phyloP scores from a whole-genome alignment of 2,113 vertebrate species.

The Willisornis vidua region DNA sequence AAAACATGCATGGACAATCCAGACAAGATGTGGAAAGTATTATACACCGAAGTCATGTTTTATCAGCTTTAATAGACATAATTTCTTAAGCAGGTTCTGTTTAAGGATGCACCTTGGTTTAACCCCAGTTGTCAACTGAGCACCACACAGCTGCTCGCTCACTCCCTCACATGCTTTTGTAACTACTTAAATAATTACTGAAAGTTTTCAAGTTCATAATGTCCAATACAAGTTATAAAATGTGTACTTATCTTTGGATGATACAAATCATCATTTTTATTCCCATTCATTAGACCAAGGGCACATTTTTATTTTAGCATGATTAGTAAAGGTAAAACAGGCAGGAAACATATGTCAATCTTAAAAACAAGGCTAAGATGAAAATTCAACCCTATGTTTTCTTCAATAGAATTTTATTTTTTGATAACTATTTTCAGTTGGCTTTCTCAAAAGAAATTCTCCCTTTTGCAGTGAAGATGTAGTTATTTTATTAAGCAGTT shows the following conservation, averaged over 20 bases:
- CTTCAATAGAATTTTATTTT: not conserved
- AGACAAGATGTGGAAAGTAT: not conserved
- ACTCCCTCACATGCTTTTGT: fast-evolving
- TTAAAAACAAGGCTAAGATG: not conserved
- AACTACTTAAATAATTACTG: not conserved
- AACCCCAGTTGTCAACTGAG: not conserved
- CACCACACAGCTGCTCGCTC: not conserved
- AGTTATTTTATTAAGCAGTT: not conserved
- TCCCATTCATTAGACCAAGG: not conserved
- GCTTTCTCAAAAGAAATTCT: not conserved
- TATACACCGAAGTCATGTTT: fast-evolving
- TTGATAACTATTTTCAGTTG: not conserved
- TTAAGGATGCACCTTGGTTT: not conserved
- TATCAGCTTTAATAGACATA: not conserved
- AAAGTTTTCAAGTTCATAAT: not conserved
- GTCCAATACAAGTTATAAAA: not conserved
- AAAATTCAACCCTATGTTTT: not conserved
- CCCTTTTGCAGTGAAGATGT: not conserved
- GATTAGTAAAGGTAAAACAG: not conserved
- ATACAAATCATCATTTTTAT: not conserved
- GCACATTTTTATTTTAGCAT: not conserved
- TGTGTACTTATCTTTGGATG: not conserved
- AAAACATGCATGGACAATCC: not conserved
- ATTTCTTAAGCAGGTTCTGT: not conserved
- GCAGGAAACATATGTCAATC: not conserved